A percentile compares a stretch with the other conserved stretches of the same genome.
These are phyloP conservation scores for Antrozous pallidus DNA, from an alignment of 2,797 vertebrate genomes.

Conservation along the genomic window DNA sequence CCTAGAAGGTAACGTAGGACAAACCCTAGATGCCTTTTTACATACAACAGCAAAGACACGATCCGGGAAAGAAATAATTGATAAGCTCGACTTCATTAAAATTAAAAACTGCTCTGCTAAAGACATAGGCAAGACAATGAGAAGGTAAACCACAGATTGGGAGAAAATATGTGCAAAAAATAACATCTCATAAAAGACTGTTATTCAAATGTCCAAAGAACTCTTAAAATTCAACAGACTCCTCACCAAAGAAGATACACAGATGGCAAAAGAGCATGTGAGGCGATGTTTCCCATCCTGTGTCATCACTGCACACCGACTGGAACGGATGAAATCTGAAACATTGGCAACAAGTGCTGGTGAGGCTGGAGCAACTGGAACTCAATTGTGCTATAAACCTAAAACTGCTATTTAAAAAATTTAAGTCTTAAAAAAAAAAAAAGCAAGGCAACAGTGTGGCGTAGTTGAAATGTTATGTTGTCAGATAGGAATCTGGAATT, in stretches of 20 bases:
- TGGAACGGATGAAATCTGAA: background rate
- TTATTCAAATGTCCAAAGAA: background rate
- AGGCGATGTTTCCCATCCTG: background rate
- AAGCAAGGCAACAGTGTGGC: background rate
- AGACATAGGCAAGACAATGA: background rate
- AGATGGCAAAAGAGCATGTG: background rate
- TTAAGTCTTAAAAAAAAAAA: background rate
- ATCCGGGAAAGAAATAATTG: background rate
- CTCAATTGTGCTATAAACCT: background rate
- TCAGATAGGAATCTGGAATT: background rate
- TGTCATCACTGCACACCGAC: background rate
- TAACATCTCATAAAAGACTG: background rate
- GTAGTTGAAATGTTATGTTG: background rate
- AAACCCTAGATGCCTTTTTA: background rate
- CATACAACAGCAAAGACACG: background rate
- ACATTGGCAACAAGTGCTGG: background rate
- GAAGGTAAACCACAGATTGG: background rate
- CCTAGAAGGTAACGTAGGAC: background rate
- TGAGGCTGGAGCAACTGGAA: background rate
- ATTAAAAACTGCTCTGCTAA: background rate
- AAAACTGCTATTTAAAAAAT: background rate
- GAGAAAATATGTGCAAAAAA: background rate
- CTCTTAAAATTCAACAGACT: background rate
- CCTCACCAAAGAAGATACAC: background rate
- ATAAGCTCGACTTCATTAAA: background rate